These are phyloP conservation scores for Euura lappo DNA, from an alignment of 1,140 invertebrate genomes.

Conservation along the genomic window DNA sequence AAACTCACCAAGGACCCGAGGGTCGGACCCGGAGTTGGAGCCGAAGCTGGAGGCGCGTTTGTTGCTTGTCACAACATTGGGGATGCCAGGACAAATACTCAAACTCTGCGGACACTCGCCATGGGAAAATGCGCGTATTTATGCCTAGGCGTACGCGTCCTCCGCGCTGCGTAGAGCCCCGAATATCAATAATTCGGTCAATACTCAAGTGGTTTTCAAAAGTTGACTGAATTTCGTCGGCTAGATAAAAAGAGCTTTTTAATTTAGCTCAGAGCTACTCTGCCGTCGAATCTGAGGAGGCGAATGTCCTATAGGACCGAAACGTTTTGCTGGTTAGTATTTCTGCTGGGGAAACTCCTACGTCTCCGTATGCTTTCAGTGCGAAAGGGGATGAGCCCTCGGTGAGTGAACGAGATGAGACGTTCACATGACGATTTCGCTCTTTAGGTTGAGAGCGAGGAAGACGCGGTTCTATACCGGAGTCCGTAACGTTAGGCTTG, in stretches of 20 bases:
- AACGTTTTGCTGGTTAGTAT: not conserved
- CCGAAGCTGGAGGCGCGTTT: not conserved
- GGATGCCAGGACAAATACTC: conserved; percentile 49
- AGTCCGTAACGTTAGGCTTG: no score
- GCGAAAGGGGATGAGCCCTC: not conserved
- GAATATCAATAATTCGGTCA: no score
- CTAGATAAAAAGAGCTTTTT: no score
- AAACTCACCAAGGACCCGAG: not conserved
- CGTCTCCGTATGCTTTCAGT: not conserved
- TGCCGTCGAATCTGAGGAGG: not conserved
- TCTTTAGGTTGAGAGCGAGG: conserved; percentile 9
- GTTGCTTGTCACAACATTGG: conserved; percentile 45
- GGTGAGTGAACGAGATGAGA: conserved; percentile 4
- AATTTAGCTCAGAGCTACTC: not conserved
- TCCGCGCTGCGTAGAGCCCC: no score
- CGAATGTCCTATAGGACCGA: not conserved
- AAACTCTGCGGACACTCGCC: not conserved
- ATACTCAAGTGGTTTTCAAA: no score
- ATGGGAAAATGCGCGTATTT: no score
- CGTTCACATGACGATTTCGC: conserved; percentile 4
- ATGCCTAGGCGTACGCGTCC: no score
- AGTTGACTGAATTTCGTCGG: no score
- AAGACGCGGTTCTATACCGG: no score
- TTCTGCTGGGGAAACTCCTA: not conserved
- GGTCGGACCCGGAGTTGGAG: not conserved